phyloP scores from a whole-genome alignment of 2,113 vertebrate species.

The Centropristis striata region DNA sequence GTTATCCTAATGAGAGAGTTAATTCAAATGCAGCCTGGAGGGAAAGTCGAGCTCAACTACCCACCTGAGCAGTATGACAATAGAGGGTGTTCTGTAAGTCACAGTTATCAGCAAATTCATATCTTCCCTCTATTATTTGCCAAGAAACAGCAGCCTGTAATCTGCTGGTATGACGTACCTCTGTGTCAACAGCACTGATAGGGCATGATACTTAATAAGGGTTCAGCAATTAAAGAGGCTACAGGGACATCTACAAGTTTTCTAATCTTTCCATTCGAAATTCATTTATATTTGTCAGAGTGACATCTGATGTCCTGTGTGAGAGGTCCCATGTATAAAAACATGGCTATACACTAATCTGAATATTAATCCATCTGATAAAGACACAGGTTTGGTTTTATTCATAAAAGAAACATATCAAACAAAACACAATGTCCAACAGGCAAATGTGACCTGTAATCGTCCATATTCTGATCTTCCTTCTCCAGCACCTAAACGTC shows the following conservation, averaged over 20 bases:
- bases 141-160: neutral
- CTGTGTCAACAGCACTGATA: conserved; percentile 22
- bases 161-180: conserved; percentile 18
- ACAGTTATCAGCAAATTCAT: conserved; percentile 19
- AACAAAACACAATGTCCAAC: neutral
- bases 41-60: neutral
- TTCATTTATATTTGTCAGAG: neutral
- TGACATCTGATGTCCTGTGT: neutral
- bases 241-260: neutral
- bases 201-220: neutral
- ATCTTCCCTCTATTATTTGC: conserved; percentile 21
- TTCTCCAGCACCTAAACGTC: conserved; percentile 75
- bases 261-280: neutral
- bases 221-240: neutral
- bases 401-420: neutral
- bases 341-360: too few relatives aligned
- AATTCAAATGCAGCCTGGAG: neutral
- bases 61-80: neutral
- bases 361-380: too few relatives aligned
- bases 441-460: neutral
- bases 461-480: neutral
- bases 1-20: neutral
- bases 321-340: neutral
- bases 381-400: too few relatives aligned
- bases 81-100: neutral